These are phyloP conservation scores for Rhea americana DNA, from an alignment of 2,113 vertebrate species.

Conservation along the genomic window DNA sequence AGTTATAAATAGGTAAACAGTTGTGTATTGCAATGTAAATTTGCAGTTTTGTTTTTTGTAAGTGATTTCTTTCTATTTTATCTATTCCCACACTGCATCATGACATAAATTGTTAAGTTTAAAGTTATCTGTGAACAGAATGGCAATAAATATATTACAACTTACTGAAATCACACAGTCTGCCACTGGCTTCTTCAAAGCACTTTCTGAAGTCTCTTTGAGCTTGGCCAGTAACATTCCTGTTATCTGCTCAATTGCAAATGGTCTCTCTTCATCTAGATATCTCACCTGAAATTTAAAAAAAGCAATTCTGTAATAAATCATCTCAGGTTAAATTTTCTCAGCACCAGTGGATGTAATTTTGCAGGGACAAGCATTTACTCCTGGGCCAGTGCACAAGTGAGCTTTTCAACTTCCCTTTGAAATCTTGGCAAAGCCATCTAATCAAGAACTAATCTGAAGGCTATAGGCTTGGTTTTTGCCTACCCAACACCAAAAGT, in stretches of 20 bases:
- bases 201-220: constrained; percentile 93
- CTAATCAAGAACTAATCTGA: neutral
- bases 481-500: too few species aligned
- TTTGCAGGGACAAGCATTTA: neutral
- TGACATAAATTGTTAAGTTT: neutral
- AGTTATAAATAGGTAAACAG: neutral
- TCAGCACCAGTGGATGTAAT: neutral
- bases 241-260: constrained; percentile 91
- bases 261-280: constrained; percentile 91
- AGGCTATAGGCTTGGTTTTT: too few species aligned
- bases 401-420: too few species aligned
- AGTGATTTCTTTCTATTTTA: neutral
- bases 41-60: neutral
- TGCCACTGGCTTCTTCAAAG: constrained; percentile 93
- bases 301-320: neutral
- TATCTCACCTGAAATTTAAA: constrained; percentile 85
- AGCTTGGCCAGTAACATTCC: constrained; percentile 94
- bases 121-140: neutral
- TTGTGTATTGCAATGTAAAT: neutral
- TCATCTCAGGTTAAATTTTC: neutral
- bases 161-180: constrained; percentile 97
- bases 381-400: neutral
- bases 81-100: neutral
- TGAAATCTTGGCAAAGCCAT: too few species aligned
- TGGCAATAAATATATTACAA: neutral